A percentile compares a stretch with the other conserved stretches of the same genome.
phyloP scores from a whole-genome alignment of 2,113 vertebrate genomes.

The Cygnus atratus region DNA sequence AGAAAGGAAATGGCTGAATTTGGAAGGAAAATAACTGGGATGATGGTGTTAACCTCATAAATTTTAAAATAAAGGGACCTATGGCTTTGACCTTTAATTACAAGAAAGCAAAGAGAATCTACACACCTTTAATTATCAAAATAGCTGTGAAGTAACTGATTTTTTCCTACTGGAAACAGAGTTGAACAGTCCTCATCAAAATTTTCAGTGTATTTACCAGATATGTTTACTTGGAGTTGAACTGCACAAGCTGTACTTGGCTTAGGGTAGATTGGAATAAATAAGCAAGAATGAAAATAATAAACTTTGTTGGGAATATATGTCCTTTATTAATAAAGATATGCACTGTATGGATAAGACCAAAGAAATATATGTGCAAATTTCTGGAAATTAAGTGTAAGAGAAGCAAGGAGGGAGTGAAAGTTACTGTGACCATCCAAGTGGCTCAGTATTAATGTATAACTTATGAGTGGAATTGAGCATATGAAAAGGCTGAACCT shows the following conservation, averaged over 20 bases:
- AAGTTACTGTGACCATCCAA: not conserved
- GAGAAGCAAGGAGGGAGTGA: not conserved
- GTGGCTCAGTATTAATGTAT: not conserved
- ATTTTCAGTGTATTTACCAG: not conserved
- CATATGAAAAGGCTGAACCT: conserved; percentile 1
- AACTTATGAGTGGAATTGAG: conserved; percentile 5
- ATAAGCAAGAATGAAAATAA: not conserved
- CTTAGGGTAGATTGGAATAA: not conserved
- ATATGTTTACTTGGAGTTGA: not conserved
- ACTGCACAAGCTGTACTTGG: not conserved
- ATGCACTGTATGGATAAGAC: not conserved
- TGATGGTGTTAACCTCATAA: not conserved
- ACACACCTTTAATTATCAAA: not conserved
- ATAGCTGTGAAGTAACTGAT: not conserved
- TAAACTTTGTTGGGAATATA: not conserved
- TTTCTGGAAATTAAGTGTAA: not conserved
- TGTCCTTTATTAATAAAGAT: not conserved
- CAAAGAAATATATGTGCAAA: not conserved
- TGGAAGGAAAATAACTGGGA: not conserved
- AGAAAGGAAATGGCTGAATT: not conserved
- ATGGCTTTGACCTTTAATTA: not conserved
- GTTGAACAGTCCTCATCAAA: not conserved
- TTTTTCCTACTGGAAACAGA: not conserved
- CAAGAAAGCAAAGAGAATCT: not conserved
- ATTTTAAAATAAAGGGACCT: not conserved